Conservation (phyloP, 2,888 invertebrate species). For the Ommatoiulus sabulosus region DNA sequence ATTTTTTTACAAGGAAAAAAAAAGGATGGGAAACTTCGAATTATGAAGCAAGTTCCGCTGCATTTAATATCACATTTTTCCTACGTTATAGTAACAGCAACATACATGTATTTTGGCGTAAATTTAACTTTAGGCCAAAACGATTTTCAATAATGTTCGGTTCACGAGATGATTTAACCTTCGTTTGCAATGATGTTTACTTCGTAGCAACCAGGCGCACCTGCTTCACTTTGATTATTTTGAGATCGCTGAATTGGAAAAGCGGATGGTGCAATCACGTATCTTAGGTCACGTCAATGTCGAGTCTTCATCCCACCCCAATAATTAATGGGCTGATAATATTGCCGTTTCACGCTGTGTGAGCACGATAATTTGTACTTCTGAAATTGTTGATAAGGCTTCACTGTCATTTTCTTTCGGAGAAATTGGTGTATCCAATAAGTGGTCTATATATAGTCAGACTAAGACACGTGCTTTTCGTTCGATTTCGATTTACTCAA, state of each 20-base stretch:
- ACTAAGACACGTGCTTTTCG: neutral
- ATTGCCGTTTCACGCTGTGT: neutral
- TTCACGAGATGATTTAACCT: neutral
- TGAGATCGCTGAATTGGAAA: conserved; percentile 27
- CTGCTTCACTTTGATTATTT: conserved; percentile 21
- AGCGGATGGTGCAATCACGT: neutral
- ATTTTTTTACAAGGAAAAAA: too few species aligned
- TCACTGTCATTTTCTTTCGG: neutral
- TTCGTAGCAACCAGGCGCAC: neutral
- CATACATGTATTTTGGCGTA: too few species aligned
- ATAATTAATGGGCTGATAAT: conserved; percentile 4
- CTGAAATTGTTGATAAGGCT: conserved; percentile 18
- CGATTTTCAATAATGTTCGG: neutral
- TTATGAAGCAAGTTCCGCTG: too few species aligned
- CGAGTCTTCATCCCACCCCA: conserved; percentile 1
- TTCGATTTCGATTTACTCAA: neutral
- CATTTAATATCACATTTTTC: too few species aligned
- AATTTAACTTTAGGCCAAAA: neutral
- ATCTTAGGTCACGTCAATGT: neutral
- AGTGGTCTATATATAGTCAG: neutral
- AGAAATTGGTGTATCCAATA: conserved; percentile 9
- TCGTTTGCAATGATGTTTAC: neutral
- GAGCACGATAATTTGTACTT: conserved; percentile 36
- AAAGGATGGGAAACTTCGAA: too few species aligned
- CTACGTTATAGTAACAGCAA: too few species aligned